Conservation (phyloP, 2,797 vertebrate species). For the Nannoperca australis region DNA sequence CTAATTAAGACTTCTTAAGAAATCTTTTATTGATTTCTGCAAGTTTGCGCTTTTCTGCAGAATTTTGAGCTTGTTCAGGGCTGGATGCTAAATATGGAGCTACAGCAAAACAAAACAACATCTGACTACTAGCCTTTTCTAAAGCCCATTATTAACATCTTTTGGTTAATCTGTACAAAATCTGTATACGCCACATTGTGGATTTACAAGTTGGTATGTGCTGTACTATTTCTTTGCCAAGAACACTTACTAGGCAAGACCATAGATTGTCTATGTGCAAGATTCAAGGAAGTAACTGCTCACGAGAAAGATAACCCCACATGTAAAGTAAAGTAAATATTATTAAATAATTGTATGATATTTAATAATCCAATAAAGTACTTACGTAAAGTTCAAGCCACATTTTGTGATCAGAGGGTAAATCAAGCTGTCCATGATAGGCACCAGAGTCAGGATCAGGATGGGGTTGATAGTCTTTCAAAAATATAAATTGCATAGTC, state of each 20-base stretch:
- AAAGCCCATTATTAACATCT: neutral
- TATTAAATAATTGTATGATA: neutral
- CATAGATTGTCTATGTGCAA: too few species aligned
- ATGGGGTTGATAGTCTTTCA: conserved; percentile 93
- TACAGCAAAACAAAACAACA: neutral
- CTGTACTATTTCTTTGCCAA: too few species aligned
- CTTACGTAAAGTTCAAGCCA: conserved; percentile 94
- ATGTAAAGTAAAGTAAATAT: neutral
- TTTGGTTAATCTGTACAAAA: too few species aligned
- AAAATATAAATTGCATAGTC: conserved; percentile 43
- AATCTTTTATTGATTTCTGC: too few species aligned
- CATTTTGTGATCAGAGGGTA: conserved; percentile 95
- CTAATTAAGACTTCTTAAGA: neutral
- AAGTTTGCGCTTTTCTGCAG: neutral
- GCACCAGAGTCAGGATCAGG: conserved; percentile 93
- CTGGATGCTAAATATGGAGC: neutral
- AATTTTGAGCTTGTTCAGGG: neutral
- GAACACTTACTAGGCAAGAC: too few species aligned
- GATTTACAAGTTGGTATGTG: too few species aligned
- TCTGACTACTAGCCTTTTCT: too few species aligned
- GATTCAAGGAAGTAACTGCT: too few species aligned
- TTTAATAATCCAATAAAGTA: conserved; percentile 11
- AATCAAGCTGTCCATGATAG: conserved; percentile 87
- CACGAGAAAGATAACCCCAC: too few species aligned
- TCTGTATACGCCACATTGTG: too few species aligned